These are phyloP conservation scores for Harpia harpyja DNA, from an alignment of 2,797 vertebrate genomes.

Conservation along the genomic window DNA sequence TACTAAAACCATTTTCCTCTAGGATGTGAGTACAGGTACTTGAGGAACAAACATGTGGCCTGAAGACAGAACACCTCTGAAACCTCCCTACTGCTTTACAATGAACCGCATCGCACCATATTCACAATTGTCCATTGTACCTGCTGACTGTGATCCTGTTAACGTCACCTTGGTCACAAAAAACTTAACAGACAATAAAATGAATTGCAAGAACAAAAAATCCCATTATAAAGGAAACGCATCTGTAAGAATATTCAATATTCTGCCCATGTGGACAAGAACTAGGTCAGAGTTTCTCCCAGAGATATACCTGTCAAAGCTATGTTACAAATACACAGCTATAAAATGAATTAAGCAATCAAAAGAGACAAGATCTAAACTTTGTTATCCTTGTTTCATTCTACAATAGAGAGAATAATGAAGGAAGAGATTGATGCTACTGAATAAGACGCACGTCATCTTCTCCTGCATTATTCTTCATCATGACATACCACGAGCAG, in stretches of 20 bases:
- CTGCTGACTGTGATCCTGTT: neutral
- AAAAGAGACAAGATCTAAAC: slow-evolving; percentile 59
- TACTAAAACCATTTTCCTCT: neutral
- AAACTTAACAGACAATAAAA: slow-evolving; percentile 15
- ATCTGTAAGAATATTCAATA: slow-evolving; percentile 15
- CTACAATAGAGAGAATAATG: slow-evolving; percentile 1
- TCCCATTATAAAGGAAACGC: neutral
- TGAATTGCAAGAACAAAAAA: slow-evolving; percentile 25
- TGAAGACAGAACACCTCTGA: neutral
- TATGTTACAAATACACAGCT: slow-evolving; percentile 9
- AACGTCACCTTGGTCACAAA: neutral
- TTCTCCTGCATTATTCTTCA: neutral
- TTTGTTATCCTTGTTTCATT: slow-evolving; percentile 34
- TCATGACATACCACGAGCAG: neutral
- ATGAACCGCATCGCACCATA: neutral
- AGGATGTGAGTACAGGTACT: neutral
- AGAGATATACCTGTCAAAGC: slow-evolving; percentile 37
- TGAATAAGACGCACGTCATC: neutral
- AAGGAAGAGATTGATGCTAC: neutral
- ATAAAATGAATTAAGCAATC: slow-evolving; percentile 55
- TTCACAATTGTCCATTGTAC: neutral
- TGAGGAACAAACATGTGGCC: neutral
- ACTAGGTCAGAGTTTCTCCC: slow-evolving; percentile 30
- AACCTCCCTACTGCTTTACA: neutral
- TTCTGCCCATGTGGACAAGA: slow-evolving; percentile 7